Conservation (phyloP, 2,797 vertebrate genomes). For the Neosilurus hyrtlii region DNA sequence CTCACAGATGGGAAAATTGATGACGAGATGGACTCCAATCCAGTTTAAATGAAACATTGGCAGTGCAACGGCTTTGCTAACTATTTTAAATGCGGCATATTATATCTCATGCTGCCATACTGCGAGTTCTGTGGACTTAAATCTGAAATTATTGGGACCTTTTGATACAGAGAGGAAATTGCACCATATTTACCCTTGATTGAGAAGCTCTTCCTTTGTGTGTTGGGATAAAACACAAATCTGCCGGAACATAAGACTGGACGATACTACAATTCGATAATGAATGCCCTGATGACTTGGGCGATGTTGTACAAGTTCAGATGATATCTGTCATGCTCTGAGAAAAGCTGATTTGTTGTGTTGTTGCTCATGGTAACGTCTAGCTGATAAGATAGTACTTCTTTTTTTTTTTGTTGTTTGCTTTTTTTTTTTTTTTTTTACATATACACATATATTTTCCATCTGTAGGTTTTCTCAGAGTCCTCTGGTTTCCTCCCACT, state of each 20-base stretch:
- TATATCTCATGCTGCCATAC: background rate
- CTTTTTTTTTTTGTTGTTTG: background rate
- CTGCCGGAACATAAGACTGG: background rate
- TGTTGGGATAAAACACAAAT: background rate
- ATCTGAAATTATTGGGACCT: background rate
- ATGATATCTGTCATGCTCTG: background rate
- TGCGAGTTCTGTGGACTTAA: background rate
- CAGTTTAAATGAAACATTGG: background rate
- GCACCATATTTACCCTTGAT: background rate
- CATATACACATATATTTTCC: background rate
- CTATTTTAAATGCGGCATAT: background rate
- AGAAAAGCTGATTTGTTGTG: background rate
- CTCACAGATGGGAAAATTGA: background rate
- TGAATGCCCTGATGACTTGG: background rate
- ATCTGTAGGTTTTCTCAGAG: background rate
- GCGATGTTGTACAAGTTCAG: background rate
- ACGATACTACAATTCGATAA: background rate
- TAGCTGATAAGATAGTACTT: background rate
- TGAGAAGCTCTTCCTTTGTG: background rate
- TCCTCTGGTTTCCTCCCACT: background rate
- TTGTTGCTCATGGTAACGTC: background rate
- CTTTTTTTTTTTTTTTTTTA: too few relatives aligned
- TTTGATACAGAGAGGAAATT: background rate
- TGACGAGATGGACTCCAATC: conserved; percentile 1
- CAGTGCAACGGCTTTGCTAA: background rate